phyloP scores from a whole-genome alignment of 2,113 vertebrate species.

The Leiothrix lutea region DNA sequence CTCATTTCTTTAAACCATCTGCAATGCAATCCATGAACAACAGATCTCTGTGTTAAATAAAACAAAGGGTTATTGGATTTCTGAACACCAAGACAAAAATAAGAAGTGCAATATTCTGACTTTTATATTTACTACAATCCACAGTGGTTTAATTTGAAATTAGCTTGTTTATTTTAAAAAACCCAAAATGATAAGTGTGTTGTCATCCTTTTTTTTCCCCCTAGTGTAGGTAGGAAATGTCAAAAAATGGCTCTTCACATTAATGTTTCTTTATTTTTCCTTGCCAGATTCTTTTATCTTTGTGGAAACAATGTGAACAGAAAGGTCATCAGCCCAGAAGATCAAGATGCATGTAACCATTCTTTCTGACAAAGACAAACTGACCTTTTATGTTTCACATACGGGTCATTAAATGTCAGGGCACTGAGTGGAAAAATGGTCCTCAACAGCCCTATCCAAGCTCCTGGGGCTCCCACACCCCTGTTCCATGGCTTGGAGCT shows the following conservation, averaged over 20 bases:
- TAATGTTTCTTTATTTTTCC: conserved; percentile 3
- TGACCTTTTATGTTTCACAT: not conserved
- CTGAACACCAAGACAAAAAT: not conserved
- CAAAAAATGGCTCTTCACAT: not conserved
- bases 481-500: not conserved
- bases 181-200: not conserved
- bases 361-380: conserved; percentile 1
- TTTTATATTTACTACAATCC: not conserved
- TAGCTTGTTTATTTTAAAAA: not conserved
- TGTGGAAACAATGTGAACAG: not conserved
- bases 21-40: not conserved
- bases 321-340: conserved; percentile 31
- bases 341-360: not conserved
- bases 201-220: not conserved
- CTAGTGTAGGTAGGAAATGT: not conserved
- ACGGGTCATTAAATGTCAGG: not conserved
- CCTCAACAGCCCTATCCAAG: not conserved
- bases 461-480: not conserved
- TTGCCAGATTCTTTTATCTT: not conserved
- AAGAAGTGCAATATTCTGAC: not conserved
- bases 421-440: not conserved
- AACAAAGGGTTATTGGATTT: not conserved
- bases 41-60: not conserved
- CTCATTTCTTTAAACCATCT: not conserved
- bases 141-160: not conserved